Base-by-base conservation (phyloP, 2,888 invertebrate genomes). In the Suillia variegata region DNA sequence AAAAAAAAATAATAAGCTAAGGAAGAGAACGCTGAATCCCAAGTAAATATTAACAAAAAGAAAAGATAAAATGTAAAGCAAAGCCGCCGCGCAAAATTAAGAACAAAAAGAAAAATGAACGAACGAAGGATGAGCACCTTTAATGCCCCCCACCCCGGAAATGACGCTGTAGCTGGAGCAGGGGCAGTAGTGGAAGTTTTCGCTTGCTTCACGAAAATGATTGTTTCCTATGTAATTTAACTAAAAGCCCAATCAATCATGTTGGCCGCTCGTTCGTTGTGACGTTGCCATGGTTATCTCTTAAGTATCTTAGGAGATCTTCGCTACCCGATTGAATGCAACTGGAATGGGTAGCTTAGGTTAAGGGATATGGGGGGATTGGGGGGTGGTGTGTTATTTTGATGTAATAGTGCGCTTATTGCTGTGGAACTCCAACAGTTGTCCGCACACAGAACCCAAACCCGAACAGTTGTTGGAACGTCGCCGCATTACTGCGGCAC, bases 241-340 rank as follows among this genome's bases (percentile, higher is more conserved):
- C 71, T 71, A 69, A 71, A 69, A 71, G 71, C 71, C 68, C 70
- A 71, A 71, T 71, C 71, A 71, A 71, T 71, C 71, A 71, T 70
- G 66, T 62, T 18, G 45, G 17, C 18, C 20, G 45, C 13, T 20
- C 13, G 45, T 3, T 45, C 20, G 45, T 20, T 20, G 8, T 45
- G 45, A n/a, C 15, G n/a, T n/a, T n/a, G n/a, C n/a, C n/a, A n/a
- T n/a, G 38, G 12, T 26, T 26, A 5, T n/a, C 45, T 18, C 18
- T 45, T 17, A 45, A 13, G 45, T 20, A 20, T 18, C 6, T 45
- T 18, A 5, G 45, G 38, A 5, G 38, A 38, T n/a, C n/a, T n/a
- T n/a, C n/a, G n/a, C n/a, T n/a, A n/a, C n/a, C n/a, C n/a, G n/a
- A n/a, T n/a, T n/a, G n/a, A n/a, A n/a, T n/a, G n/a, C n/a, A n/a